Percentiles rank a stretch among this genome's conserved stretches.
phyloP scores from a whole-genome alignment of 2,888 invertebrate genomes.

The Cordilura impudica region DNA sequence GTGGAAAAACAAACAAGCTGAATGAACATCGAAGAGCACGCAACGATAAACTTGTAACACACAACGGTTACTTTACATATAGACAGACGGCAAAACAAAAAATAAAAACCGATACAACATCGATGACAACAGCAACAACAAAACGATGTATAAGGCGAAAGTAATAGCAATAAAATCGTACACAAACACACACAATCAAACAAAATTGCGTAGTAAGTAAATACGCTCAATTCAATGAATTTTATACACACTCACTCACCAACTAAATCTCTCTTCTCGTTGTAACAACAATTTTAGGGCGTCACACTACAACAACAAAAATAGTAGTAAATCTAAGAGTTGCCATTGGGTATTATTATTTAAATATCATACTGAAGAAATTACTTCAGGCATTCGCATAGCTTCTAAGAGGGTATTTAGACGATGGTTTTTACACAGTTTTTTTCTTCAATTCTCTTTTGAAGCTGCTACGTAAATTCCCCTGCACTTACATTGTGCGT shows the following conservation, averaged over 20 bases:
- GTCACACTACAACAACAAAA: slow-evolving; percentile 48
- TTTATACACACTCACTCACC: slow-evolving; percentile 18
- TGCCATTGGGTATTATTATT: background rate
- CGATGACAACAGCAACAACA: background rate
- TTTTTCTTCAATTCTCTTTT: too few relatives aligned
- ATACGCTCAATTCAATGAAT: slow-evolving; percentile 54
- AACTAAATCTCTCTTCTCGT: slow-evolving; percentile 24
- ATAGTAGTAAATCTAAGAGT: background rate
- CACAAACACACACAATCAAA: slow-evolving; percentile 17
- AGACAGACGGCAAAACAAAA: background rate
- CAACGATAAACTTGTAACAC: background rate
- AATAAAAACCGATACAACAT: background rate
- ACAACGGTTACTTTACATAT: background rate
- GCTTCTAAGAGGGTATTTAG: too few relatives aligned
- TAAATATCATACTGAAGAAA: too few relatives aligned
- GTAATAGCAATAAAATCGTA: slow-evolving; percentile 2
- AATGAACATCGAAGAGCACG: background rate
- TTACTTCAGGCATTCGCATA: too few relatives aligned
- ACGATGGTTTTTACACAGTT: too few relatives aligned
- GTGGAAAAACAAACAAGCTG: slow-evolving; percentile 7
- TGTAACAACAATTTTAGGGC: slow-evolving; percentile 59
- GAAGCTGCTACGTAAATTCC: too few relatives aligned
- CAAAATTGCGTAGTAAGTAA: slow-evolving; percentile 58
- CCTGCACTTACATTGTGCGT: too few relatives aligned
- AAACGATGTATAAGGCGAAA: slow-evolving; percentile 10